These are phyloP conservation scores for Sebastes cheni DNA, from an alignment of 2,797 vertebrate species.

Conservation along the genomic window DNA sequence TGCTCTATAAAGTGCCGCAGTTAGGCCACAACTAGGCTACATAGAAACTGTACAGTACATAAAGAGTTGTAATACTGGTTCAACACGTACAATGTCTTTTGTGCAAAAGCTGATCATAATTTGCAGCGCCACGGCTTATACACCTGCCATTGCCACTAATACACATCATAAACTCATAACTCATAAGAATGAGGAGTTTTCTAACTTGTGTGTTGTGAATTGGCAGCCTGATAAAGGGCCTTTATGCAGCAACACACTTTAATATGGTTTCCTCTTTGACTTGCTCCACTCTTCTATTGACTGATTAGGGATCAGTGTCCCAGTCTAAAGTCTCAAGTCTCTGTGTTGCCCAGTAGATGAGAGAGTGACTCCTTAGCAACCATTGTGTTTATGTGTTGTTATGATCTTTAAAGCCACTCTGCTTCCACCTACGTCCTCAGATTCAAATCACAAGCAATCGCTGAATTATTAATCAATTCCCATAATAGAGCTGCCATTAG, in stretches of 20 bases:
- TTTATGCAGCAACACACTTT: background rate
- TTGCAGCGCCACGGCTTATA: background rate
- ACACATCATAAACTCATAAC: background rate
- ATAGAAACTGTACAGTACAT: slow-evolving; percentile 1
- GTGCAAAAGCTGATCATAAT: background rate
- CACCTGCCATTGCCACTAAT: background rate
- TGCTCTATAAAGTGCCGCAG: slow-evolving; percentile 30
- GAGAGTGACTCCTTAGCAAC: slow-evolving; percentile 29
- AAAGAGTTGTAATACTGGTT: slow-evolving; percentile 57
- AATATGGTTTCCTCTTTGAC: background rate
- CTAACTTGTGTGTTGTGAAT: background rate
- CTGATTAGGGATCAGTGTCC: background rate
- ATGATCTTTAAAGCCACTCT: background rate
- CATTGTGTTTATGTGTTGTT: slow-evolving; percentile 8
- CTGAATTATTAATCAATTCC: background rate
- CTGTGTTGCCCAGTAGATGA: background rate
- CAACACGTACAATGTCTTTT: background rate
- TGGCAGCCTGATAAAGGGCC: background rate
- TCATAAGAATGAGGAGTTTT: background rate
- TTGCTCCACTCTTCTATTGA: background rate
- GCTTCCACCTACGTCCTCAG: background rate
- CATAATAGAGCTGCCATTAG: slow-evolving; percentile 62
- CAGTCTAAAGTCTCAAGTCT: slow-evolving; percentile 29
- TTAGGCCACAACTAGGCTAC: background rate
- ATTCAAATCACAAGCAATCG: background rate